Conservation (phyloP, 2,797 vertebrate genomes). For the Girardinus metallicus region DNA sequence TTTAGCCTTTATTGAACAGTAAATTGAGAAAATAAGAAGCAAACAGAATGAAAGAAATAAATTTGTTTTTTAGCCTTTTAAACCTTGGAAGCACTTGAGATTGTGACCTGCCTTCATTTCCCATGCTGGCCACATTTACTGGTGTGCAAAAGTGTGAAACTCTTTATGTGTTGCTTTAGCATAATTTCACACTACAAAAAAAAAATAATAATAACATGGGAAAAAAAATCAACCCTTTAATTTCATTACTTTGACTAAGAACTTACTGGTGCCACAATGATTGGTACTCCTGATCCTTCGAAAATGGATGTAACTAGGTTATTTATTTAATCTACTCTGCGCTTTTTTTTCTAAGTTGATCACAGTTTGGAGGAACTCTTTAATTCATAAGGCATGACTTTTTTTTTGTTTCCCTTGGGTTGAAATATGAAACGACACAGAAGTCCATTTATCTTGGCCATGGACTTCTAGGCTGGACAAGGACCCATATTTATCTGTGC, state of each 20-base stretch:
- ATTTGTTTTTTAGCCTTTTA: not conserved
- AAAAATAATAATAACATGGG: not conserved
- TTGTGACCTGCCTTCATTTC: not conserved
- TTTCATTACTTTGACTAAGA: not conserved
- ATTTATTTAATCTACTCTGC: not conserved
- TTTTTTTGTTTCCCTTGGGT: not conserved
- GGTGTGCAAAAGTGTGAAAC: not conserved
- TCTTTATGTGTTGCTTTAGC: not conserved
- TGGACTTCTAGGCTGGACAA: not conserved
- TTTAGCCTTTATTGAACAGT: not conserved
- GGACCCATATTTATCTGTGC: conserved; percentile 1
- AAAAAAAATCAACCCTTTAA: not conserved
- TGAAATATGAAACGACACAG: conserved; percentile 1
- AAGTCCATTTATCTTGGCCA: not conserved
- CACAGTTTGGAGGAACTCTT: not conserved
- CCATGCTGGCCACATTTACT: not conserved
- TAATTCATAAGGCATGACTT: not conserved
- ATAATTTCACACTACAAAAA: not conserved
- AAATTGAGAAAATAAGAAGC: not conserved
- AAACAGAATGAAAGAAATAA: not conserved
- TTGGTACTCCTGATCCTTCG: not conserved
- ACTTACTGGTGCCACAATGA: not conserved
- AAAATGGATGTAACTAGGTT: not conserved
- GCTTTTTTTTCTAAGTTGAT: not conserved
- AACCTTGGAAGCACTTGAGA: not conserved